Conservation (phyloP, 2,797 vertebrate genomes). For the Heterohyrax brucei region DNA sequence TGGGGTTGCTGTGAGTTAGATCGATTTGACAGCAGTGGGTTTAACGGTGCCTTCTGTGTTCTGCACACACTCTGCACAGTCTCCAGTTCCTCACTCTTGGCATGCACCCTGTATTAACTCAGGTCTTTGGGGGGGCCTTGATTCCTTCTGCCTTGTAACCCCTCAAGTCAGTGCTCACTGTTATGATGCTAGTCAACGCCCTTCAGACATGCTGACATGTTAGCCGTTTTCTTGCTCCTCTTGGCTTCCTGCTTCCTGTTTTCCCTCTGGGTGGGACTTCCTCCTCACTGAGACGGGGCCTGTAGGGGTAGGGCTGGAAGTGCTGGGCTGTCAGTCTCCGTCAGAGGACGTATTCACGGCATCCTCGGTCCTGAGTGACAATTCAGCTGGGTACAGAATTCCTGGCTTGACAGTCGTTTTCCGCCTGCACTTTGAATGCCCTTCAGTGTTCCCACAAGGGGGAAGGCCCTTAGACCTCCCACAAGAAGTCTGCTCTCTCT, state of each 20-base stretch:
- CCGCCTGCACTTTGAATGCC: neutral
- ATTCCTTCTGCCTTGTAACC: accelerated
- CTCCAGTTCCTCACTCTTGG: neutral
- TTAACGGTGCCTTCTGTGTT: neutral
- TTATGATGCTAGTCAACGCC: accelerated
- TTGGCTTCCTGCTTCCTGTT: too few species aligned
- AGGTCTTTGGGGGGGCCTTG: neutral
- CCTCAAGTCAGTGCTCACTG: accelerated
- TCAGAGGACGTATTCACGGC: neutral
- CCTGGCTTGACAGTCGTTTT: neutral
- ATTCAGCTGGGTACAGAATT: accelerated
- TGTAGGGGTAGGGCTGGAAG: too few species aligned
- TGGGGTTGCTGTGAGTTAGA: too few species aligned
- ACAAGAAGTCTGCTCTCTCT: neutral
- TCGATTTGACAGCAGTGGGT: too few species aligned
- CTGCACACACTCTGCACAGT: accelerated
- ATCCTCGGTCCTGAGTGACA: too few species aligned
- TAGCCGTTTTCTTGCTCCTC: neutral
- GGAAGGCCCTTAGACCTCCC: too few species aligned
- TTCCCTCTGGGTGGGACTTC: neutral
- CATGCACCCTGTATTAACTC: neutral
- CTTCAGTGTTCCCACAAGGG: neutral
- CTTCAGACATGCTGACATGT: accelerated
- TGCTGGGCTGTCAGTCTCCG: neutral
- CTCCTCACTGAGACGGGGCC: accelerated